Evolutionary conservation across 2,113 vertebrate genomes (phyloP).

Genomic region (Aegithalos caudatus): DNA sequence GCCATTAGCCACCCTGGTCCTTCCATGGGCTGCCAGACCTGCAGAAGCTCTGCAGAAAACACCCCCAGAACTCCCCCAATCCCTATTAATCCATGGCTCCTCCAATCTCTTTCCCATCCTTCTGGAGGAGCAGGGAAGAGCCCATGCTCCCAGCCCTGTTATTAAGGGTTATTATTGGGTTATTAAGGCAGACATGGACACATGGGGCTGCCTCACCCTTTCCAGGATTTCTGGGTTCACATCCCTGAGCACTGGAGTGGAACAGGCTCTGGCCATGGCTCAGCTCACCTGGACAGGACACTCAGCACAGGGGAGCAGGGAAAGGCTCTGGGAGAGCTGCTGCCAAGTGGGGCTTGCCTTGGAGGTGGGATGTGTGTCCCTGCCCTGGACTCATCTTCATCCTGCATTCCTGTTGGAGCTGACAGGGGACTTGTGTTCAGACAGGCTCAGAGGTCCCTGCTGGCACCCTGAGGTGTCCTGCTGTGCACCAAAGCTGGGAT

Average conservation of each 20-base stretch:
- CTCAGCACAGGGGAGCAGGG: not conserved
- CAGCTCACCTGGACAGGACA: not conserved
- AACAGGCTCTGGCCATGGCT: not conserved
- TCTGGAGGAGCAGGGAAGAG: not conserved
- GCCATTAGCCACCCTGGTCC: not conserved
- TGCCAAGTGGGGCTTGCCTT: not conserved
- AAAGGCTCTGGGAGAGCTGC: not conserved
- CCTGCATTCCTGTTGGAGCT: not conserved
- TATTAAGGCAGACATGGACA: rapidly evolving
- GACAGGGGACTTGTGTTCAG: not conserved
- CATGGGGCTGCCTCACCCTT: not conserved
- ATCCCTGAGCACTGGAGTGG: not conserved
- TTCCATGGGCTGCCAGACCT: not conserved
- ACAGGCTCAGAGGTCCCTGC: constrained; percentile 2
- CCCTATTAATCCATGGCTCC: not conserved
- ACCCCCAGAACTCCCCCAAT: rapidly evolving
- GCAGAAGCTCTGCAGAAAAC: not conserved
- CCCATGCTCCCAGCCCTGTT: rapidly evolving
- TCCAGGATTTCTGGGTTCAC: not conserved
- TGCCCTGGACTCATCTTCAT: not conserved
- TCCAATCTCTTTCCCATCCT: not conserved
- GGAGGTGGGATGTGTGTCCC: not conserved
- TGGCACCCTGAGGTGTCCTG: constrained; percentile 12
- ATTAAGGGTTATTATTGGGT: too few relatives aligned
- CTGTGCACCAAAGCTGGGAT: not conserved